These are phyloP conservation scores for Syncerus caffer DNA, from an alignment of 2,797 vertebrate species.

Conservation along the genomic window DNA sequence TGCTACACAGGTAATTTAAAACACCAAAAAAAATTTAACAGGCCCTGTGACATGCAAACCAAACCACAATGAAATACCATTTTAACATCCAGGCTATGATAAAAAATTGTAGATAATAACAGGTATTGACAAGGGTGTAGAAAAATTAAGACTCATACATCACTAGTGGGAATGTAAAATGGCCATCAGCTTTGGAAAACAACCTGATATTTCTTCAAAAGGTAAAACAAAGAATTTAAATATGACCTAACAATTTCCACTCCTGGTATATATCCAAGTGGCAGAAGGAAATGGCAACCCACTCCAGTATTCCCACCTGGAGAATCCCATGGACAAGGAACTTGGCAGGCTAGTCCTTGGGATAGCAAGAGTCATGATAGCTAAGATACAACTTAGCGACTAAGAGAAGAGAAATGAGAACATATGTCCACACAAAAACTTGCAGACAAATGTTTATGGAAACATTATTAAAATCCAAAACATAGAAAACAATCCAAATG, in stretches of 20 bases:
- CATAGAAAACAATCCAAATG: neutral
- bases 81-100: neutral
- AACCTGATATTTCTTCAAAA: neutral
- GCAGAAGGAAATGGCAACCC: no score
- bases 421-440: neutral
- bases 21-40: neutral
- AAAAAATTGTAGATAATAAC: neutral
- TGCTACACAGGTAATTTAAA: neutral
- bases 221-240: neutral
- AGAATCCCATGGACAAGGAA: no score
- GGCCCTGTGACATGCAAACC: neutral
- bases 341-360: no score
- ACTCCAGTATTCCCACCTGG: no score
- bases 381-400: rapidly evolving
- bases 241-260: neutral
- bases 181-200: neutral
- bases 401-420: neutral
- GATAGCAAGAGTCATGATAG: no score
- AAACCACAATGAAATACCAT: neutral
- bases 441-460: neutral
- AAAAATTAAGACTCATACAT: neutral
- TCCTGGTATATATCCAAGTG: neutral
- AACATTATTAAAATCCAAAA: neutral
- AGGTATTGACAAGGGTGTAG: neutral
- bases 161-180: neutral